phyloP scores from a whole-genome alignment of 1,140 invertebrate genomes.

The Leucophenga varia region DNA sequence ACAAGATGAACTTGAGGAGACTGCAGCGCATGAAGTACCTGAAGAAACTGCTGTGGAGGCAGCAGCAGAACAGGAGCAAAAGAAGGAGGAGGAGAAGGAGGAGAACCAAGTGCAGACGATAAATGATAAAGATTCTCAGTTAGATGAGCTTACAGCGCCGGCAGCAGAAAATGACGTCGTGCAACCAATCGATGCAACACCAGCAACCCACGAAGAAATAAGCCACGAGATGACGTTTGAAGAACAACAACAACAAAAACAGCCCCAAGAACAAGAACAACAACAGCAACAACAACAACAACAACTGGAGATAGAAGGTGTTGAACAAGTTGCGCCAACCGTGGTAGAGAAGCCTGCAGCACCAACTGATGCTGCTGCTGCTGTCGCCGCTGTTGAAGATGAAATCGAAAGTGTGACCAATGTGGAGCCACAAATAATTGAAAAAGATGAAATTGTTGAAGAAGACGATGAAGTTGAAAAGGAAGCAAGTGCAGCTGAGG shows the following conservation, averaged over 20 bases:
- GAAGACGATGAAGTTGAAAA: neutral
- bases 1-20: slow-evolving; percentile 19
- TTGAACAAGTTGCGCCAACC: too few relatives aligned
- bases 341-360: too few relatives aligned
- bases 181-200: too few relatives aligned
- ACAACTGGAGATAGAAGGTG: too few relatives aligned
- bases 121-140: slow-evolving; percentile 9
- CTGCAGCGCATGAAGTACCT: slow-evolving; percentile 1
- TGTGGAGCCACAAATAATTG: slow-evolving; percentile 11
- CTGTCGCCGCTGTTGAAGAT: too few relatives aligned
- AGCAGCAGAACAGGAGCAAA: slow-evolving; percentile 18
- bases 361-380: too few relatives aligned
- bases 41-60: slow-evolving; percentile 22
- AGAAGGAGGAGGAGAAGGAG: slow-evolving; percentile 14
- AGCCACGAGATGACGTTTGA: too few relatives aligned
- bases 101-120: slow-evolving; percentile 4
- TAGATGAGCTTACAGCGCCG: slow-evolving; percentile 9
- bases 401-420: slow-evolving; percentile 44
- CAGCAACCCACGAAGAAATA: too few relatives aligned
- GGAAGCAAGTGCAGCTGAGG: too few relatives aligned
- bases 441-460: slow-evolving; percentile 14
- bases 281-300: too few relatives aligned
- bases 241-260: too few relatives aligned
- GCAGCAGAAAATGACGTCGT: slow-evolving; percentile 33
- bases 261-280: too few relatives aligned